phyloP scores from a whole-genome alignment of 2,113 vertebrate genomes.

The Seriola aureovittata region DNA sequence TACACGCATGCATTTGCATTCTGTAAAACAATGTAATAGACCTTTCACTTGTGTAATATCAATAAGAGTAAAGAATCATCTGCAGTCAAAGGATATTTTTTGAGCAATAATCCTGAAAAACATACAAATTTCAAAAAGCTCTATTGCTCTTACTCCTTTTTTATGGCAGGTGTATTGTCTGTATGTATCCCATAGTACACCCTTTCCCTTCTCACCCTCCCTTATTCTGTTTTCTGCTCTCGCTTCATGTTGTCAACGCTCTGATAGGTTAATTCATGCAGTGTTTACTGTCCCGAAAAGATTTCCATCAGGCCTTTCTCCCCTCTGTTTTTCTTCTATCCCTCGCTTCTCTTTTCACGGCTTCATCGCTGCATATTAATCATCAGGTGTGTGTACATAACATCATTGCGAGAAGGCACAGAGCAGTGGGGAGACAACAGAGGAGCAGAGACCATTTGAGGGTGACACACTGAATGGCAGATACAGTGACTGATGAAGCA shows the following conservation, averaged over 20 bases:
- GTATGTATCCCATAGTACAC: background rate
- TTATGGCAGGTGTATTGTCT: background rate
- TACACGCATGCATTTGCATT: slow-evolving; percentile 53
- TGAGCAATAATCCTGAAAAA: background rate
- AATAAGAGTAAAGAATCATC: background rate
- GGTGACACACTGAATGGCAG: slow-evolving; percentile 53
- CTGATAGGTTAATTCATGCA: slow-evolving; percentile 75
- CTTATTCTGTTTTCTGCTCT: slow-evolving; percentile 53
- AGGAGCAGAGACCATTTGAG: slow-evolving; percentile 38
- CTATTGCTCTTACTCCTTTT: background rate
- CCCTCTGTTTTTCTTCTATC: slow-evolving; percentile 45
- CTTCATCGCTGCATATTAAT: slow-evolving; percentile 73
- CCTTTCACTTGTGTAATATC: background rate
- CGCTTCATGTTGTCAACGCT: slow-evolving; percentile 51
- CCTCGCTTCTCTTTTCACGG: slow-evolving; percentile 29
- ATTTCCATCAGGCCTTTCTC: slow-evolving; percentile 74
- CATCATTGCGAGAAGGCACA: slow-evolving; percentile 44
- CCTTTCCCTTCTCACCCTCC: slow-evolving; percentile 2
- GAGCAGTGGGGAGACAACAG: slow-evolving; percentile 45
- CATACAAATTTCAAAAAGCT: slow-evolving; percentile 1
- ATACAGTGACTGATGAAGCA: slow-evolving; percentile 57
- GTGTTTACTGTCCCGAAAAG: slow-evolving; percentile 73
- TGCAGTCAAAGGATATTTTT: background rate
- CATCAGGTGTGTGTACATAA: slow-evolving; percentile 80
- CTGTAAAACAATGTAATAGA: slow-evolving; percentile 32